Percentiles rank a stretch among this genome's conserved stretches.
These are phyloP conservation scores for Aphelocoma californica DNA, from an alignment of 2,797 vertebrate species.

Conservation along the genomic window DNA sequence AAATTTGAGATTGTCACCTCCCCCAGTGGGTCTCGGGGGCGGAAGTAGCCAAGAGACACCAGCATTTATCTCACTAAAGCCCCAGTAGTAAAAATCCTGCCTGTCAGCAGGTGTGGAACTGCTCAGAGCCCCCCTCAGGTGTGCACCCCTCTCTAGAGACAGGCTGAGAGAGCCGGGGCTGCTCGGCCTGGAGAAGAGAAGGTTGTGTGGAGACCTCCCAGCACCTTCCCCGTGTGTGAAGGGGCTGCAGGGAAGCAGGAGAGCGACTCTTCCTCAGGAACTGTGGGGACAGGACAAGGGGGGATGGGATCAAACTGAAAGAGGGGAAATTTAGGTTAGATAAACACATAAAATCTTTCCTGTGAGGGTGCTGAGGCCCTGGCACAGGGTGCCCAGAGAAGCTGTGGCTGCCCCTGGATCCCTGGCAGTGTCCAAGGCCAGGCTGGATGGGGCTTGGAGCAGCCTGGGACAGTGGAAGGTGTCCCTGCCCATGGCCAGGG, in stretches of 20 bases:
- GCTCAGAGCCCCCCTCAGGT: background rate
- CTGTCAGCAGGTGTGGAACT: background rate
- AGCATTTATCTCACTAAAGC: background rate
- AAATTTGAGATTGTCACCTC: background rate
- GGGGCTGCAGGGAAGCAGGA: background rate
- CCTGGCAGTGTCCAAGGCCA: background rate
- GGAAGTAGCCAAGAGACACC: background rate
- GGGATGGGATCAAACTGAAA: background rate
- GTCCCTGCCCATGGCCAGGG: background rate
- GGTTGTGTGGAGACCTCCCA: background rate
- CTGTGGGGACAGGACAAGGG: background rate
- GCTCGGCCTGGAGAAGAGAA: background rate
- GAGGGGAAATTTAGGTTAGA: background rate
- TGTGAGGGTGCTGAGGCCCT: fast-evolving
- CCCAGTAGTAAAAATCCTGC: background rate
- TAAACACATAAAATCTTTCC: background rate
- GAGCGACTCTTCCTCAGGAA: background rate
- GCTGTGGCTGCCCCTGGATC: background rate
- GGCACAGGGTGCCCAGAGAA: background rate
- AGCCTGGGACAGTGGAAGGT: fast-evolving
- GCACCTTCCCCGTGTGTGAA: no score
- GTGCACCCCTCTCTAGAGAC: background rate
- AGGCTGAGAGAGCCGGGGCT: background rate
- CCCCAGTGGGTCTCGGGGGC: fast-evolving
- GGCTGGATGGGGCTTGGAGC: fast-evolving